phyloP scores from a whole-genome alignment of 2,888 invertebrate species.

The Leuctra nigra region DNA sequence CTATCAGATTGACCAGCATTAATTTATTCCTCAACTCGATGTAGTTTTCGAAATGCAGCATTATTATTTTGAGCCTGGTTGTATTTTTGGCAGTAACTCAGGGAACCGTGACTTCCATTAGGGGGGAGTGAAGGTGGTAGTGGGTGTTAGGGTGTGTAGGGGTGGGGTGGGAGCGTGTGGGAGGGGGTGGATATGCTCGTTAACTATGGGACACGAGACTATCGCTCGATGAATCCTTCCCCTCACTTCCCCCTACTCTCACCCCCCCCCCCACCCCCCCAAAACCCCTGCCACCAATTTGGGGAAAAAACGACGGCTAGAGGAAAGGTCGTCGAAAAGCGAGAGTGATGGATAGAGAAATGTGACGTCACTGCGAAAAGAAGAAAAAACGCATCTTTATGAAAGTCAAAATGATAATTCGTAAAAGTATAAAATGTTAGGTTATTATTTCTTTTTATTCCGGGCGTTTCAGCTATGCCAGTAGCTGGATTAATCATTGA shows the following conservation, averaged over 20 bases:
- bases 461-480: background rate
- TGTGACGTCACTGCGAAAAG: background rate
- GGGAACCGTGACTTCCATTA: too few species aligned
- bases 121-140: background rate
- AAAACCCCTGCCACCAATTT: constrained; percentile 3
- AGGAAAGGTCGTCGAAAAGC: constrained; percentile 5
- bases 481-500: constrained; percentile 1
- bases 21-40: too few species aligned
- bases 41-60: too few species aligned
- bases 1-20: too few species aligned
- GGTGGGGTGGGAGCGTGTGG: background rate
- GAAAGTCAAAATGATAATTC: background rate
- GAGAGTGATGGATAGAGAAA: constrained; percentile 11
- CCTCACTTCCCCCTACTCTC: background rate
- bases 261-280: background rate
- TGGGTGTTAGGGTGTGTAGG: background rate
- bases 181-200: too few species aligned
- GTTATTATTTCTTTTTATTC: constrained; percentile 6
- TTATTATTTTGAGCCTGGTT: too few species aligned
- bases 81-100: too few species aligned
- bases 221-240: constrained; percentile 1
- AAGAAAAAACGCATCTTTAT: background rate
- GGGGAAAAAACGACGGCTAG: constrained; percentile 2
- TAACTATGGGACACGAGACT: background rate
- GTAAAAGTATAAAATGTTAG: background rate